phyloP scores from a whole-genome alignment of 2,797 vertebrate genomes.

The Sternotherus odoratus region DNA sequence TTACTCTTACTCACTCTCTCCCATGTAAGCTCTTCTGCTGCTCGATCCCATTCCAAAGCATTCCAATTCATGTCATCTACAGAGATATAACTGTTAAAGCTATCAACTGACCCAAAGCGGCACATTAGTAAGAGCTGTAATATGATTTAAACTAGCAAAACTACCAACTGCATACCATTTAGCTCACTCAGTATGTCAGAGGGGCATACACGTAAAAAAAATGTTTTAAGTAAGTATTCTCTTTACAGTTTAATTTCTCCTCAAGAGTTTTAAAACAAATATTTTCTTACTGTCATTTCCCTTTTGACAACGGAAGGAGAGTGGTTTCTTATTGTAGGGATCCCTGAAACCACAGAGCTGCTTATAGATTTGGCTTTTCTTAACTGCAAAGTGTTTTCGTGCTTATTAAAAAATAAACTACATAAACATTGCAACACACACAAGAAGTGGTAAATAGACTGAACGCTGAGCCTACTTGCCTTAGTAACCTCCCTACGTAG shows the following conservation, averaged over 20 bases:
- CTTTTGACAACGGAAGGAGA: not conserved
- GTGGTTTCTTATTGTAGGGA: not conserved
- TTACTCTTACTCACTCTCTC: conserved; percentile 89
- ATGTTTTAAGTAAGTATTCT: not conserved
- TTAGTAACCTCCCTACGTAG: not conserved
- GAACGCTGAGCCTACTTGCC: not conserved
- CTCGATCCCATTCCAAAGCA: conserved; percentile 98
- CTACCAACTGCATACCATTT: not conserved
- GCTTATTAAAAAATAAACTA: not conserved
- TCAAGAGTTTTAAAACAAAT: not conserved
- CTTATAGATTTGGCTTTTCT: not conserved
- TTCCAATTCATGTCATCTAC: conserved; percentile 99
- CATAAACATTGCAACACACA: not conserved
- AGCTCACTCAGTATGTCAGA: not conserved
- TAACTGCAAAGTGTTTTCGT: not conserved
- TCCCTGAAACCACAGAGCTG: not conserved
- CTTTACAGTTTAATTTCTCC: not conserved
- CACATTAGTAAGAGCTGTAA: not conserved
- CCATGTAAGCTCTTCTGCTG: conserved; percentile 98
- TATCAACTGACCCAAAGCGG: not conserved
- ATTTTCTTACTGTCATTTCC: not conserved
- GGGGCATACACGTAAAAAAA: not conserved
- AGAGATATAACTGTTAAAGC: conserved; percentile 58
- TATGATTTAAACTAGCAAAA: conserved; percentile 5
- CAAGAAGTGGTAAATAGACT: not conserved